These are phyloP conservation scores for Allophyes oxyacanthae DNA, from an alignment of 2,888 invertebrate genomes.

Conservation along the genomic window DNA sequence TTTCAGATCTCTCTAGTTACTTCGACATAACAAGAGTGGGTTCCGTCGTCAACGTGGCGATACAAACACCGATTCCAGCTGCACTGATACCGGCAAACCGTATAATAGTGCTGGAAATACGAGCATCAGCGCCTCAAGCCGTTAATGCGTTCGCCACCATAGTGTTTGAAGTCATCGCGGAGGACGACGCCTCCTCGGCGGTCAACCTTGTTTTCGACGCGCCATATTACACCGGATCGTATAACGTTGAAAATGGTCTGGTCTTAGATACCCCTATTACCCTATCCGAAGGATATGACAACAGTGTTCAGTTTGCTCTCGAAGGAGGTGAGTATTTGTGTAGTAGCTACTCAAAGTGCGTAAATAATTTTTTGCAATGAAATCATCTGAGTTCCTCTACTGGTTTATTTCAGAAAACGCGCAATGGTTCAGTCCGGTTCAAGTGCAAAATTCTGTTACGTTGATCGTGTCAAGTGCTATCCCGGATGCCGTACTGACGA, in stretches of 20 bases:
- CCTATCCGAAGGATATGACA: slow-evolving; percentile 50
- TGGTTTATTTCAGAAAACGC: slow-evolving; percentile 21
- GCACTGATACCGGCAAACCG: slow-evolving; percentile 42
- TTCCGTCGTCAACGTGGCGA: slow-evolving; percentile 32
- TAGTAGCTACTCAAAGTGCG: neutral
- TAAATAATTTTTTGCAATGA: neutral
- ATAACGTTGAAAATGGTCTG: slow-evolving; percentile 35
- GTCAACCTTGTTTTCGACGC: slow-evolving; percentile 49
- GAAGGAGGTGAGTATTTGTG: slow-evolving; percentile 57
- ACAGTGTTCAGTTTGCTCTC: slow-evolving; percentile 48
- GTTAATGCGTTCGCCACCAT: slow-evolving; percentile 49
- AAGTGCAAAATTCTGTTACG: slow-evolving; percentile 20
- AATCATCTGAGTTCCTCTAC: neutral
- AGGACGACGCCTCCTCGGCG: slow-evolving; percentile 11
- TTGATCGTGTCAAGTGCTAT: slow-evolving; percentile 29
- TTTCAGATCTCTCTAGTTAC: slow-evolving; percentile 47
- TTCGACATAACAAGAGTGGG: slow-evolving; percentile 34
- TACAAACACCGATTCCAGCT: slow-evolving; percentile 48
- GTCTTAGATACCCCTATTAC: slow-evolving; percentile 35
- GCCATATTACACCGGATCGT: slow-evolving; percentile 52
- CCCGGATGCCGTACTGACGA: slow-evolving; percentile 36
- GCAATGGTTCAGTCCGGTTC: slow-evolving; percentile 19
- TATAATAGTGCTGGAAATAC: slow-evolving; percentile 50
- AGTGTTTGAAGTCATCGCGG: slow-evolving; percentile 42
- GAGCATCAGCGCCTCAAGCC: slow-evolving; percentile 46